phyloP scores from a whole-genome alignment of 2,113 vertebrate species.

The Crocuta crocuta region DNA sequence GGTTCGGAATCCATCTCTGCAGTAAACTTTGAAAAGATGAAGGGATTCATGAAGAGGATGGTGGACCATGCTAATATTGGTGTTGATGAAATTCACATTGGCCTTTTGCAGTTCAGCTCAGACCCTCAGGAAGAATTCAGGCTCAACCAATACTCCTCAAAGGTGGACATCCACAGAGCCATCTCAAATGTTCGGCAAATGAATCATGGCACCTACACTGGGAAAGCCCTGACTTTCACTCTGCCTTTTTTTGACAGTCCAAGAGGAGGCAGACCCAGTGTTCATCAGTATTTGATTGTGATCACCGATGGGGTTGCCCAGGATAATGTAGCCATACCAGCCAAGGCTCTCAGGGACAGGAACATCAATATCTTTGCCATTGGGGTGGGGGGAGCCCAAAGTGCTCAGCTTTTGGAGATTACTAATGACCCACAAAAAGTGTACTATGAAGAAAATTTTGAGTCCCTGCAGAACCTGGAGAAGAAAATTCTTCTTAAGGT shows the following conservation, averaged over 20 bases:
- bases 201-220: slow-evolving; percentile 84
- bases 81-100: slow-evolving; percentile 85
- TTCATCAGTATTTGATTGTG: slow-evolving; percentile 89
- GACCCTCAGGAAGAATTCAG: slow-evolving; percentile 81
- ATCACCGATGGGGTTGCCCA: slow-evolving; percentile 90
- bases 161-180: slow-evolving; percentile 74
- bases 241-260: slow-evolving; percentile 85
- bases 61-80: slow-evolving; percentile 83
- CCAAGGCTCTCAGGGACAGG: slow-evolving; percentile 86
- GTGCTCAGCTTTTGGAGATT: slow-evolving; percentile 89
- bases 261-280: slow-evolving; percentile 85
- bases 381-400: slow-evolving; percentile 86
- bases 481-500: slow-evolving; percentile 87
- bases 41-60: slow-evolving; percentile 88
- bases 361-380: slow-evolving; percentile 89
- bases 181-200: slow-evolving; percentile 86
- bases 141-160: slow-evolving; percentile 81
- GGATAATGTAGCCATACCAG: slow-evolving; percentile 86
- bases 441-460: slow-evolving; percentile 85
- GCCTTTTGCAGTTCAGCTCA: slow-evolving; percentile 90
- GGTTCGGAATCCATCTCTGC: slow-evolving; percentile 89
- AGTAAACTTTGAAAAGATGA: slow-evolving; percentile 88
- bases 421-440: slow-evolving; percentile 84
- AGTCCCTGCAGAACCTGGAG: slow-evolving; percentile 86
- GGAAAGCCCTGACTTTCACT: slow-evolving; percentile 84